Percentiles rank a stretch among this genome's conserved stretches.
Conservation (phyloP, 2,113 vertebrate species). For the Zootoca vivipara region DNA sequence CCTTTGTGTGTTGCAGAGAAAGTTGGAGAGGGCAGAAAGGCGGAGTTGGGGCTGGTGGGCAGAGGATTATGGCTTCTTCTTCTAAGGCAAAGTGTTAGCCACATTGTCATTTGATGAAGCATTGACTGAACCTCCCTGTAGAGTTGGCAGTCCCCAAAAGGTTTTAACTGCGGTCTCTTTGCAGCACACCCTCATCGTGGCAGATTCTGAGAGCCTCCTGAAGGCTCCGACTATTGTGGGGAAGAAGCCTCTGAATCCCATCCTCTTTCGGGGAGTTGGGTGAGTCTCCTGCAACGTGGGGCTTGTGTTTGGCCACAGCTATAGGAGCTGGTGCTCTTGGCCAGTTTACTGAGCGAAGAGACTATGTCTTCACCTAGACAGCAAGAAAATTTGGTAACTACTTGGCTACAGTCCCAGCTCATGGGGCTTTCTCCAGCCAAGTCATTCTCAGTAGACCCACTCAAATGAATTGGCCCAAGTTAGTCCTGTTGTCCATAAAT, state of each 20-base stretch:
- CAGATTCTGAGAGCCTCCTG: constrained; percentile 90
- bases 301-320: background rate
- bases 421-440: too few relatives aligned
- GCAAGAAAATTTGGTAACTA: too few relatives aligned
- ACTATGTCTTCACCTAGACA: too few relatives aligned
- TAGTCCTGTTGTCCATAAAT: too few relatives aligned
- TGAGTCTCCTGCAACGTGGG: constrained; percentile 68
- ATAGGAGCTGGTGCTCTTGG: too few relatives aligned
- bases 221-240: constrained; percentile 96
- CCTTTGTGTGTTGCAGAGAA: background rate
- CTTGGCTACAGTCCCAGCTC: too few relatives aligned
- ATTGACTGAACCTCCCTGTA: background rate
- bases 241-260: constrained; percentile 83
- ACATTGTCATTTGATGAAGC: background rate
- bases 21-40: background rate
- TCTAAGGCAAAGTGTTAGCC: background rate
- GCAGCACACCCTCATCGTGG: constrained; percentile 94
- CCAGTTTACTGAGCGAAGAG: too few relatives aligned
- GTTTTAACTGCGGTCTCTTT: fast-evolving
- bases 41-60: background rate
- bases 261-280: constrained; percentile 97
- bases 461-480: too few relatives aligned
- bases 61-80: background rate
- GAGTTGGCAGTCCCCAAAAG: too few relatives aligned
- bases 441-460: too few relatives aligned